Evolutionary conservation across 2,113 vertebrate species (phyloP), one percentile per base, ranked within the genome.

Genomic region (Pongo abelii): DNA sequence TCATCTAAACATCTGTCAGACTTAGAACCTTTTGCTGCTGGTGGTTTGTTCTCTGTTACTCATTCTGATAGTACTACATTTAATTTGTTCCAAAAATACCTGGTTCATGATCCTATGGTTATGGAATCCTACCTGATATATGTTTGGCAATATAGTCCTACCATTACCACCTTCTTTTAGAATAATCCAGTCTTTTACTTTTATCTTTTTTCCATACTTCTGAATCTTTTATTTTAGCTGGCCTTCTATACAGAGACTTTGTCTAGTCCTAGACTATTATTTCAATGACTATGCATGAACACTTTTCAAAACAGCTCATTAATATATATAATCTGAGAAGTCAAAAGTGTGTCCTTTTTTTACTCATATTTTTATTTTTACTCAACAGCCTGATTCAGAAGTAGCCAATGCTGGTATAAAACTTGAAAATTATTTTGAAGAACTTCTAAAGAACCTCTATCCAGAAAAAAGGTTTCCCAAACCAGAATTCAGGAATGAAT

Each of bases 351-450:
- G 32, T 69, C 61, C 11, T 67, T 61, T 87, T 83, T 92, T 84
- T 50, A 93, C 12, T 98, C 22, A 78, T 96, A 32, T 85, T 97
- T 93, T 98, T 96, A 52, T 97, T 96, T 98, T 98, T 88, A 78
- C 83, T 78, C 97, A 93, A 98, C 98, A 99, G 99, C 99, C 99
- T 20, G 98, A 99, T 88, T 99, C 99, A 9, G 99, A 99, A 98
- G 99, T 99, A 89, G 99, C 99, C 75, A 98, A 98, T 92, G 99
- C 99, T 0, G 99, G 99, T 90, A 99, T 99, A 98, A 99, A 99
- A 98, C 98, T 99, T 46, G 98, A 99, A 98, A 98, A 84, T 0
- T 99, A 99, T 98, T 99, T 99, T 98, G 99, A 99, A 98, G 98
- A 98, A 92, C 99, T 99, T 93, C 97, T 99, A 78, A 97, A 94